Base-by-base conservation (phyloP, 2,113 vertebrate species). In the Rhinopomastus cyanomelas region DNA sequence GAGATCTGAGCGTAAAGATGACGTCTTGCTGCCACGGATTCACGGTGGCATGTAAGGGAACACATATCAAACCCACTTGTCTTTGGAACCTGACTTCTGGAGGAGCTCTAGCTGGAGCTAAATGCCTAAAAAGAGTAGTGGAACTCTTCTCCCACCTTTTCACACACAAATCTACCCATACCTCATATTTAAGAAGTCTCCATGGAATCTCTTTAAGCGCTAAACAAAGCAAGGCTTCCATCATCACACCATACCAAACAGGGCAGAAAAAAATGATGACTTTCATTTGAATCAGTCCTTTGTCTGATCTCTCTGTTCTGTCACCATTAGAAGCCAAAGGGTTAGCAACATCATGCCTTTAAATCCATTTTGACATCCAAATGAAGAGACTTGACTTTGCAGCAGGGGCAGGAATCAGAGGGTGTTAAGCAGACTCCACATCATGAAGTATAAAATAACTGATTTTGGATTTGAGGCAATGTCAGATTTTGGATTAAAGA, bases 51-150 rank as follows among this genome's bases (percentile, higher is more conserved):
- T 13, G 21, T 32, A 71, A 74, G 21, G 36, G 27, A 74, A 37
- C 5, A 37, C 0, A 0, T 61, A 81, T 52, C 57, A 65, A 81
- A 81, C 12, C 9, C 61, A 52, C n/a, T 1, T 10, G 10, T 13
- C 55, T 66, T 59, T 76, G 27, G 61, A 80, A 36, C 10, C 8
- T 37, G 64, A n/a, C 13, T 72, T 56, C n/a, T 65, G 21, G 30
- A 55, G 53, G 34, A 72, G 16, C 27, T 83, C 42, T 29, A 62
- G 36, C 6, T 55, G 42, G 5, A 89, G 91, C 25, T 12, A 61
- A 71, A 5, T 25, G 5, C 39, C 42, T 76, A 6, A 76, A 77
- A n/a, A 34, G 0, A 48, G 29, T 7, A 55, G 34, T 23, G 44
- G 81, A 89, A 52, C 7, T 71, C 20, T 77, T 51, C 30, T 73